Evolutionary conservation across 2,797 vertebrate genomes (phyloP).

Genomic region (Sphenodon punctatus): DNA sequence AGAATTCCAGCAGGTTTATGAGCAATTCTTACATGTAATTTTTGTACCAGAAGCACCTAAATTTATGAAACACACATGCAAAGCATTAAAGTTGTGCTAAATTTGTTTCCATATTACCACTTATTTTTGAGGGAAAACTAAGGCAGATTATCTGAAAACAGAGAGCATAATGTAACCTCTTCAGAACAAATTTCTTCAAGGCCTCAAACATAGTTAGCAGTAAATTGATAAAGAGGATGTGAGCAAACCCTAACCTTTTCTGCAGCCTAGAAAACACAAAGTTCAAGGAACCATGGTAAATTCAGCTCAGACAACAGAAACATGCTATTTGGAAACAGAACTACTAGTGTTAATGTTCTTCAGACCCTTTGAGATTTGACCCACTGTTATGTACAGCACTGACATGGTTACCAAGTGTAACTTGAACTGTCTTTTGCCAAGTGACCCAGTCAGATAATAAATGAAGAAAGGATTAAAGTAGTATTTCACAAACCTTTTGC

Average conservation of each 20-base stretch:
- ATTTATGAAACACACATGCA: conserved; percentile 18
- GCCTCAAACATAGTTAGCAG: neutral
- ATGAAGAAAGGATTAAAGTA: neutral
- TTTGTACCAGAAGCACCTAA: neutral
- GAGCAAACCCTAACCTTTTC: neutral
- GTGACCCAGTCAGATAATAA: neutral
- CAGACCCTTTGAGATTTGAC: neutral
- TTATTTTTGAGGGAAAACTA: conserved; percentile 14
- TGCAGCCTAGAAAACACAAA: neutral
- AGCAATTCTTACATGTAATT: neutral
- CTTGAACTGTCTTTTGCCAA: neutral
- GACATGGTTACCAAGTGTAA: neutral
- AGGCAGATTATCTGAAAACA: conserved; percentile 1
- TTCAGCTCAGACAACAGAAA: conserved; percentile 19
- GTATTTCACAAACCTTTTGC: no score
- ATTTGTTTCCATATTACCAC: neutral
- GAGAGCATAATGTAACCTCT: neutral
- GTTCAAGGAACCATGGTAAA: conserved; percentile 15
- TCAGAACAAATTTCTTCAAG: neutral
- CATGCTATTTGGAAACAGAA: no score
- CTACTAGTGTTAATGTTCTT: no score
- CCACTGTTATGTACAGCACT: neutral
- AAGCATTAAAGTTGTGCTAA: neutral
- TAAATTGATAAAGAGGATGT: neutral
- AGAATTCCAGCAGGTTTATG: neutral